Conservation (phyloP, 2,888 invertebrate species). For the Xanthia icteritia region DNA sequence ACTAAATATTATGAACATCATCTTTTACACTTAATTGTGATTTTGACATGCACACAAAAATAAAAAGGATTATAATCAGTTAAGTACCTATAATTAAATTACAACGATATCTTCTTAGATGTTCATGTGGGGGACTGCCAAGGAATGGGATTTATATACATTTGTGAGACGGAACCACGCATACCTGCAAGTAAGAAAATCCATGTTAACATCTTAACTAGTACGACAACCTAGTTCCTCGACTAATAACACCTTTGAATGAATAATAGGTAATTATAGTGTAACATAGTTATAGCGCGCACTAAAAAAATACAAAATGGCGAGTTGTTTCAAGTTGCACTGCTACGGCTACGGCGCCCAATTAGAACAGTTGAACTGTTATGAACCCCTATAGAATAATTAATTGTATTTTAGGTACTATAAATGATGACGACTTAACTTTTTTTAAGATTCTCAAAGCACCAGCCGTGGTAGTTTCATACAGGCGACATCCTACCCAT, state of each 20-base stretch:
- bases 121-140: slow-evolving; percentile 89
- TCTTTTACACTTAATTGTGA: slow-evolving; percentile 46
- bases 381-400: neutral
- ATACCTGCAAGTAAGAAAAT: slow-evolving; percentile 85
- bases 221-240: neutral
- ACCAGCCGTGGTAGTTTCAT: neutral
- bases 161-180: slow-evolving; percentile 91
- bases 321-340: neutral
- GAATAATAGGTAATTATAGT: too few relatives aligned
- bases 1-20: slow-evolving; percentile 61
- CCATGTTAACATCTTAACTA: neutral
- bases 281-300: neutral
- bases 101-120: slow-evolving; percentile 40
- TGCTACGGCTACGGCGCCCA: neutral
- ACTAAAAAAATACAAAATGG: neutral
- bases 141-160: slow-evolving; percentile 92
- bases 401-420: neutral
- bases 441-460: too few relatives aligned
- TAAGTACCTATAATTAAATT: slow-evolving; percentile 60
- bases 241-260: neutral
- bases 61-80: slow-evolving; percentile 41
- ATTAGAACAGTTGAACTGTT: neutral
- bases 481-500: neutral
- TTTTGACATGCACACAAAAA: slow-evolving; percentile 58
- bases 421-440: neutral